Evolutionary conservation across 2,113 vertebrate genomes (phyloP), one percentile per base, ranked within the genome.

Genomic region (Phylloscopus trochiloides): DNA sequence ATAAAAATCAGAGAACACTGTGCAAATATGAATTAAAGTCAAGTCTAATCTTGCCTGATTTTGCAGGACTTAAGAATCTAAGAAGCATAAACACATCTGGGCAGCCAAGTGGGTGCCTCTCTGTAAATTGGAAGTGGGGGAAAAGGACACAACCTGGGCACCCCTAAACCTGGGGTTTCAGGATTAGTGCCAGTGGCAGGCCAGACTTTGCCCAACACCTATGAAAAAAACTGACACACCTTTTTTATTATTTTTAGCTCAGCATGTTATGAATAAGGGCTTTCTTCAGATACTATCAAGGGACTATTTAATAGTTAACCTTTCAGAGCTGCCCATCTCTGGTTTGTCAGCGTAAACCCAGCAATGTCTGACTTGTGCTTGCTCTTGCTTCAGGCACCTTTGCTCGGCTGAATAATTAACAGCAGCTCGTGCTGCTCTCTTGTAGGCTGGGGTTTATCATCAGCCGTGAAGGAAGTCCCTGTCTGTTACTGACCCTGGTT

Each of bases 321-420:
- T 79, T 43, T 8, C 62, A 12, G 43, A 51, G 48, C 7, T 28
- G 1, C 51, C 43, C 2, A 3, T 65, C 55, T 59, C 81, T 4
- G 1, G 31, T 1, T 68, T 1, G 0, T 65, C 74, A 10, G 4
- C 3, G 15, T 21, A 52, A 87, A 65, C 18, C 12, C 11, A 45
- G 31, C 9, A 6, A 32, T 14, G 34, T 14, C 54, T 16, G 25
- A 12, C 26, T 34, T 7, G 29, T 26, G 54, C 34, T 54, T 3
- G 47, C 38, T 63, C 34, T 32, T 17, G 0, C 75, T 21, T 3
- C 36, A 10, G 62, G 50, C 25, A 38, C 47, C 76, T 79, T 47
- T 51, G 48, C 28, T 48, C 38, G 14, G 4, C 38, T 21, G 13
- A 65, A 28, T 24, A 13, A 85, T 26, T 20, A 50, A 4, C 65